Conservation (phyloP, 2,888 invertebrate species). For the Zaprionus bogoriensis region DNA sequence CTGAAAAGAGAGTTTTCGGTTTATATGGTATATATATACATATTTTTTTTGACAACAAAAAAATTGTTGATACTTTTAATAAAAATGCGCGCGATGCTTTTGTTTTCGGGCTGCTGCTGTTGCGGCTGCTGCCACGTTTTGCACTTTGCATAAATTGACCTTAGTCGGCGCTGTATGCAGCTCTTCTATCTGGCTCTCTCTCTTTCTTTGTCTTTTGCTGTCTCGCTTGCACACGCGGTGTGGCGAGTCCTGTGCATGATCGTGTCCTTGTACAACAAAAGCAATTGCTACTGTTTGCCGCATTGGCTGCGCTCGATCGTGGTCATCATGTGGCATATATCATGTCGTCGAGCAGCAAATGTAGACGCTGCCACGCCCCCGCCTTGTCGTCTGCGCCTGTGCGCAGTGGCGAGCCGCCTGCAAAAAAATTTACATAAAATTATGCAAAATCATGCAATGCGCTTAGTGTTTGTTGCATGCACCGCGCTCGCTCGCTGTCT, state of each 20-base stretch:
- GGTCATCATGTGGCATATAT: conserved; percentile 76
- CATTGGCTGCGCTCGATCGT: conserved; percentile 56
- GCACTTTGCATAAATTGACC: conserved; percentile 75
- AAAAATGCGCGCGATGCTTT: conserved; percentile 46
- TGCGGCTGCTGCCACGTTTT: conserved; percentile 61
- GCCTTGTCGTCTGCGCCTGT: conserved; percentile 41
- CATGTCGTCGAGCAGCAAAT: conserved; percentile 55
- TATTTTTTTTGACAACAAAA: conserved; percentile 35
- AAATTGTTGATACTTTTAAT: conserved; percentile 45
- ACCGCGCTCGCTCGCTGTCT: background rate
- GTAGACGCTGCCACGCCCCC: conserved; percentile 65
- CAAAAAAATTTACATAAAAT: conserved; percentile 73
- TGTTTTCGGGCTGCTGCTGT: conserved; percentile 31
- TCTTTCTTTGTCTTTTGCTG: no score
- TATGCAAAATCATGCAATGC: conserved; percentile 77
- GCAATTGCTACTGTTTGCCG: conserved; percentile 81
- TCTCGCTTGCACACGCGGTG: background rate
- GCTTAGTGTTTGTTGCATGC: conserved; percentile 68
- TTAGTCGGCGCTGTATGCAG: conserved; percentile 5
- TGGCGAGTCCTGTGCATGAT: conserved; percentile 62
- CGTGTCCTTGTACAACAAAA: conserved; percentile 80
- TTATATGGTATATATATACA: conserved; percentile 24
- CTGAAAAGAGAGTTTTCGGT: conserved; percentile 7
- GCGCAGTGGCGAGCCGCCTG: conserved; percentile 50
- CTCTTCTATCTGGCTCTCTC: background rate